These are phyloP conservation scores for Manduca sexta DNA, from an alignment of 1,140 invertebrate species.

Conservation along the genomic window DNA sequence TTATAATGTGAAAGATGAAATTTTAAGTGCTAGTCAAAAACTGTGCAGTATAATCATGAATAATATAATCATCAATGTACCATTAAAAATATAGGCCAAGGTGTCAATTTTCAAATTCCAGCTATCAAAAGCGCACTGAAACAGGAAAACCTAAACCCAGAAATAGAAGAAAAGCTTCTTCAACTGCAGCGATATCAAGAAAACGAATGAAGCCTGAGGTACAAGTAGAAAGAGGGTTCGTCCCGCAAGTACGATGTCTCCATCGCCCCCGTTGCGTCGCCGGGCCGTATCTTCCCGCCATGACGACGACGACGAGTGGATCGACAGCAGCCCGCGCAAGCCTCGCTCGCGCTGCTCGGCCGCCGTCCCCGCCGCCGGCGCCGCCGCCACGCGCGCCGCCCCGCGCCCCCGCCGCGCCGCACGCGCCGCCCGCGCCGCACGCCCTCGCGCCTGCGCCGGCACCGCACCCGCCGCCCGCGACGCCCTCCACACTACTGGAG, in stretches of 20 bases:
- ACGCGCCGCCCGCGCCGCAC: slow-evolving; percentile 8
- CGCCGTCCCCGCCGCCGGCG: slow-evolving; percentile 25
- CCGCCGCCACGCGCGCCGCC: slow-evolving; percentile 9
- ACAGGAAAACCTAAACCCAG: slow-evolving; percentile 91
- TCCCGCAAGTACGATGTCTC: slow-evolving; percentile 24
- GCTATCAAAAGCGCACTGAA: slow-evolving; percentile 88
- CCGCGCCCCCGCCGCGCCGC: slow-evolving; percentile 8
- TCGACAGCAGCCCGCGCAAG: slow-evolving; percentile 43
- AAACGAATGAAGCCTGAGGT: slow-evolving; percentile 80
- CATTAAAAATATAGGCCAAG: background rate
- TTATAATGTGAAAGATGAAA: too few relatives aligned
- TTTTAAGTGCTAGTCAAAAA: too few relatives aligned
- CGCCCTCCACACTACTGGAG: slow-evolving; percentile 21
- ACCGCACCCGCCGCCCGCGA: slow-evolving; percentile 7
- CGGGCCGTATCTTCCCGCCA: slow-evolving; percentile 55
- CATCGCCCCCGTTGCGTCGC: slow-evolving; percentile 35
- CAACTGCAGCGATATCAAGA: slow-evolving; percentile 91
- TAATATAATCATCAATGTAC: background rate
- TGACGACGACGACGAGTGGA: slow-evolving; percentile 72
- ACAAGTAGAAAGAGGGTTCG: slow-evolving; percentile 40
- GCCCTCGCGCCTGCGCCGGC: slow-evolving; percentile 3
- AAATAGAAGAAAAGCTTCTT: slow-evolving; percentile 93
- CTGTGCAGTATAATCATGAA: too few relatives aligned
- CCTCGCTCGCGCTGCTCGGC: slow-evolving; percentile 21
- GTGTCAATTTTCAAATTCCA: slow-evolving; percentile 42